Percentiles rank a stretch among this genome's conserved stretches.
Evolutionary conservation across 2,113 vertebrate genomes (phyloP).

Genomic region (Corydoras maculifer): DNA sequence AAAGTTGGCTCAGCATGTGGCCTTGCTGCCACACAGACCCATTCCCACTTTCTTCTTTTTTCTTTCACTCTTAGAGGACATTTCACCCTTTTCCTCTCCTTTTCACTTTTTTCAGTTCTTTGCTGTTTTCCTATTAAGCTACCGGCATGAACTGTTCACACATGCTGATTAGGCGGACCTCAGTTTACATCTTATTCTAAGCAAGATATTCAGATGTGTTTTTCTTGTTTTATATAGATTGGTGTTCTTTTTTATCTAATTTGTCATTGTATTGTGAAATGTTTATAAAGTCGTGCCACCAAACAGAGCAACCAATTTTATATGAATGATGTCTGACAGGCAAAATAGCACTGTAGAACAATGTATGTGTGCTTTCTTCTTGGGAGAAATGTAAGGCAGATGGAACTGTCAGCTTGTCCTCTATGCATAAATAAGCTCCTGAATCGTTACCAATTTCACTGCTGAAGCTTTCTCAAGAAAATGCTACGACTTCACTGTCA

Average conservation of each 20-base stretch:
- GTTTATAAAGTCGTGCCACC: slow-evolving; percentile 20
- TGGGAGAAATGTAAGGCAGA: slow-evolving; percentile 36
- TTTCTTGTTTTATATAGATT: neutral
- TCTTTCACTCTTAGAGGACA: slow-evolving; percentile 31
- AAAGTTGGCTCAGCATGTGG: slow-evolving; percentile 25
- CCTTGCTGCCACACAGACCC: slow-evolving; percentile 27
- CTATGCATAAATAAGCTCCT: slow-evolving; percentile 44
- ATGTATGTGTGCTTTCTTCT: slow-evolving; percentile 17
- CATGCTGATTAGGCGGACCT: slow-evolving; percentile 3
- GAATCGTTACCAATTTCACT: slow-evolving; percentile 39
- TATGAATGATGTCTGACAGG: slow-evolving; percentile 33
- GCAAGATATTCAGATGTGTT: neutral
- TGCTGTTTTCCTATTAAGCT: slow-evolving; percentile 22
- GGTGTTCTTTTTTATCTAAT: slow-evolving; percentile 5
- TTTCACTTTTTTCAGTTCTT: slow-evolving; percentile 4
- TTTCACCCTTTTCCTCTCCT: slow-evolving; percentile 32
- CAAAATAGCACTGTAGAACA: slow-evolving; percentile 19
- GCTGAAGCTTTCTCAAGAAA: slow-evolving; percentile 36
- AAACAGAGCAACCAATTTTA: slow-evolving; percentile 24
- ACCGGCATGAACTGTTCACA: neutral
- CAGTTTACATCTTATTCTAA: neutral
- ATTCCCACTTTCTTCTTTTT: slow-evolving; percentile 21
- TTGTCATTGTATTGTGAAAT: neutral
- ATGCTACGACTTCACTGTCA: slow-evolving; percentile 26
- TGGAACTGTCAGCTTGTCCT: slow-evolving; percentile 49